A percentile compares a stretch with the other conserved stretches of the same genome.
Conservation (phyloP, 2,888 invertebrate species). For the Minunthozetes semirufus region DNA sequence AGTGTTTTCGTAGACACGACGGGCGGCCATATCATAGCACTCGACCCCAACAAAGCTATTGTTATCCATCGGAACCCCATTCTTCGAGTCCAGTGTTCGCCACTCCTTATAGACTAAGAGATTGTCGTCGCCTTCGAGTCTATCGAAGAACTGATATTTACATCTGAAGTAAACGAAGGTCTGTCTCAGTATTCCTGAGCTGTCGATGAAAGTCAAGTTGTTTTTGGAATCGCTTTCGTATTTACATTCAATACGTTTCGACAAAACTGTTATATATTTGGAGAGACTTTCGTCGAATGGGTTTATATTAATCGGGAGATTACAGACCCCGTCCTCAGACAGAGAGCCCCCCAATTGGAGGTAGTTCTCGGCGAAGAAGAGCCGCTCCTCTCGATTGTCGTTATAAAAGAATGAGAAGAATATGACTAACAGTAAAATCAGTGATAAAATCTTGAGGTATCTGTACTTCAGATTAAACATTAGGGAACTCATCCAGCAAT, state of each 20-base stretch:
- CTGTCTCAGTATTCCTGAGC: conserved; percentile 4
- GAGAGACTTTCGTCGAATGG: conserved; percentile 11
- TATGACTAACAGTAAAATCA: background rate
- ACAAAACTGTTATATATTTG: conserved; percentile 14
- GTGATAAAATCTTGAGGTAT: background rate
- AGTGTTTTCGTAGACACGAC: background rate
- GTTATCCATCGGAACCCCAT: background rate
- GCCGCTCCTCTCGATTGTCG: conserved; percentile 4
- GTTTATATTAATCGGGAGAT: conserved; percentile 11
- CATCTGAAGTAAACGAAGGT: background rate
- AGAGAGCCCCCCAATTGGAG: background rate
- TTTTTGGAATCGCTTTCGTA: background rate
- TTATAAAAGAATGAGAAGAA: background rate
- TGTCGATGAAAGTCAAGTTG: conserved; percentile 24
- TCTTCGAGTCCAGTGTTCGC: background rate
- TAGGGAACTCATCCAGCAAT: too few relatives aligned
- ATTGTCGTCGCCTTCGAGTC: background rate
- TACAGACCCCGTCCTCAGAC: background rate
- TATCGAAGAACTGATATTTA: conserved; percentile 27
- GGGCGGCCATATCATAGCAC: background rate
- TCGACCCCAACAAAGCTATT: conserved; percentile 17
- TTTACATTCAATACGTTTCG: conserved; percentile 20
- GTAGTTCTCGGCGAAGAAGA: conserved; percentile 17
- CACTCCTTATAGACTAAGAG: background rate
- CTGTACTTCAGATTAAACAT: background rate